Base-by-base conservation (phyloP, 1,140 invertebrate genomes). In the Drosophila sturtevanti region DNA sequence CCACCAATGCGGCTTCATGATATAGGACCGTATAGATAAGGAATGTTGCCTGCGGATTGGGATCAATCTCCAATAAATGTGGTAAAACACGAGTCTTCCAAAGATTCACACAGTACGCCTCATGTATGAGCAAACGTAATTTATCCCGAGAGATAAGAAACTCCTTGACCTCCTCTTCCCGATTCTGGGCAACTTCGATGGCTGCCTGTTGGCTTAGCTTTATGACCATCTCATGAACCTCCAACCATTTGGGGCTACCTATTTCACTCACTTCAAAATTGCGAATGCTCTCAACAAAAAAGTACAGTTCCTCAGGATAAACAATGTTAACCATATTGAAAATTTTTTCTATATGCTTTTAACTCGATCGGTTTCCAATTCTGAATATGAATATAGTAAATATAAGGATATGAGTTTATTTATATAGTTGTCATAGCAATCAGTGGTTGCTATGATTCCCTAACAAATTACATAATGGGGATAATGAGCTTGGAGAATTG, bases 161-260 rank as follows among this genome's bases (percentile, higher is more conserved):
- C 92, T 96, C 95, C 90, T 96, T 96, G 0, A 96, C 94, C 27
- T 93, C 92, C 92, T 97, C 96, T 81, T 96, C 95, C 56, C 94
- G 93, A 72, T 95, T 90, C 22, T 92, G 92, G 11, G 92, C 93
- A 18, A 95, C 95, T 92, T 97, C 96, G 18, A 96, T 92, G 71
- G 95, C 93, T 34, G 95, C 95, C 93, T 97, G 95, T 89, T 97
- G 95, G 72, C 95, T 95, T n/a, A 97, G 85, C 89, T 96, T 95
- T 74, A 96, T 94, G 3, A 97, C 89, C 72, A 94, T 93, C 80
- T 96, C 95, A 77, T 97, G 96, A 91, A 94, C 95, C 79, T 96
- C 95, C 41, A 96, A 92, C 96, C 96, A 97, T 54, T 95, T 84
- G 48, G 22, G 10, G 14, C 55, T 76, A 14, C 91, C 91, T 21